phyloP scores from a whole-genome alignment of 92 coral and sea anemone genomes.

The Bergia sp. region DNA sequence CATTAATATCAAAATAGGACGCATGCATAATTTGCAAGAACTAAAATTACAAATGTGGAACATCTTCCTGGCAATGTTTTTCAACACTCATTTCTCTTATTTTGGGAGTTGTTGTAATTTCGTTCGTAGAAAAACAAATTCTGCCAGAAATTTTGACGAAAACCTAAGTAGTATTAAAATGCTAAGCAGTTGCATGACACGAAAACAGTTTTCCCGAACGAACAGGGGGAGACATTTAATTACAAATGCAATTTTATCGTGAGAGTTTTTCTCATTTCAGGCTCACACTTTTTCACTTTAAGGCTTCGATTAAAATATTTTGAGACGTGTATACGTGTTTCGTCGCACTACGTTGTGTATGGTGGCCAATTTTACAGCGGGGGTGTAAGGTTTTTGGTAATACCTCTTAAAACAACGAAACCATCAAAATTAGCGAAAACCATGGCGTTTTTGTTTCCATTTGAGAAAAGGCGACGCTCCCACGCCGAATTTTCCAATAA shows the following conservation, averaged over 20 bases:
- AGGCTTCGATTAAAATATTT: not conserved
- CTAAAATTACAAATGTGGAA: not conserved
- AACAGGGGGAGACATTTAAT: not conserved
- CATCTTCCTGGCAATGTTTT: not conserved
- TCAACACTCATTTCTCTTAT: not conserved
- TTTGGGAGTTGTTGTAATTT: not conserved
- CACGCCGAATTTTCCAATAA: not conserved
- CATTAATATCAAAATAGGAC: not conserved
- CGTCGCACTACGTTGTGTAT: not conserved
- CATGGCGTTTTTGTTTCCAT: not conserved
- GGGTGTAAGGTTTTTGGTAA: not conserved
- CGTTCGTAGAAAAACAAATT: not conserved
- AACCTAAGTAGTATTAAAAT: not conserved
- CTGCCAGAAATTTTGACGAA: not conserved
- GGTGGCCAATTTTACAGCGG: not conserved
- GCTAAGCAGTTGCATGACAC: not conserved
- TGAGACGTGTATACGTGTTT: not conserved
- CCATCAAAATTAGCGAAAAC: not conserved
- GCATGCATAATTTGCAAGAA: not conserved
- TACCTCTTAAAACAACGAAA: not conserved
- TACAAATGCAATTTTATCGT: conserved; percentile 4
- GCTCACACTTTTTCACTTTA: not conserved
- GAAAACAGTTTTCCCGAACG: not conserved
- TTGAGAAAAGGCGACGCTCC: not conserved
- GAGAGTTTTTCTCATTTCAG: not conserved